Conservation (phyloP, 1,140 invertebrate species). For the Camponotus floridanus region DNA sequence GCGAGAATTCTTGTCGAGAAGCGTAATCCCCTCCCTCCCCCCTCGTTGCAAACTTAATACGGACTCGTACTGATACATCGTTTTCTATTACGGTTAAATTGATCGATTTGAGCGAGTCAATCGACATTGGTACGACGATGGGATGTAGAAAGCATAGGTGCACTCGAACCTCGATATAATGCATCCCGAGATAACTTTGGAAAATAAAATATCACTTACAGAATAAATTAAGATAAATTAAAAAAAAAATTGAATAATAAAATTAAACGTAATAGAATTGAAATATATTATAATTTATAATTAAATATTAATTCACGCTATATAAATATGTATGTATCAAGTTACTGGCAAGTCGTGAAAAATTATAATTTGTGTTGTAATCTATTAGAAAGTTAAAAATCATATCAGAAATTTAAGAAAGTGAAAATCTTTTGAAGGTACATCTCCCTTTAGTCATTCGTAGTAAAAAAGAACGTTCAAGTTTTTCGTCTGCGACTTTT, state of each 20-base stretch:
- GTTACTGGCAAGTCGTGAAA: background rate
- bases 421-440: background rate
- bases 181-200: background rate
- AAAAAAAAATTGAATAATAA: background rate
- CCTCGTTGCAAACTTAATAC: conserved; percentile 47
- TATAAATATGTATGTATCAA: background rate
- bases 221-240: no score
- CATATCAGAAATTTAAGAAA: background rate
- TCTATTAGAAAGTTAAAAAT: background rate
- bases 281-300: background rate
- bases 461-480: background rate
- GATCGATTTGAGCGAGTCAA: conserved; percentile 5
- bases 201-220: background rate
- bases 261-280: background rate
- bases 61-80: conserved; percentile 22
- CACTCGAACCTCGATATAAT: conserved; percentile 47
- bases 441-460: background rate
- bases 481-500: background rate
- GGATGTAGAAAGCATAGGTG: conserved; percentile 26
- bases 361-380: background rate
- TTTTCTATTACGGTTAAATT: conserved; percentile 42
- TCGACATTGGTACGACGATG: conserved; percentile 13
- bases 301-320: background rate
- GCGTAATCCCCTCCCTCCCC: background rate
- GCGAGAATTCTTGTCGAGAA: conserved; percentile 47